These are phyloP conservation scores for Xestia c-nigrum DNA, from an alignment of 2,888 invertebrate species.

Conservation along the genomic window DNA sequence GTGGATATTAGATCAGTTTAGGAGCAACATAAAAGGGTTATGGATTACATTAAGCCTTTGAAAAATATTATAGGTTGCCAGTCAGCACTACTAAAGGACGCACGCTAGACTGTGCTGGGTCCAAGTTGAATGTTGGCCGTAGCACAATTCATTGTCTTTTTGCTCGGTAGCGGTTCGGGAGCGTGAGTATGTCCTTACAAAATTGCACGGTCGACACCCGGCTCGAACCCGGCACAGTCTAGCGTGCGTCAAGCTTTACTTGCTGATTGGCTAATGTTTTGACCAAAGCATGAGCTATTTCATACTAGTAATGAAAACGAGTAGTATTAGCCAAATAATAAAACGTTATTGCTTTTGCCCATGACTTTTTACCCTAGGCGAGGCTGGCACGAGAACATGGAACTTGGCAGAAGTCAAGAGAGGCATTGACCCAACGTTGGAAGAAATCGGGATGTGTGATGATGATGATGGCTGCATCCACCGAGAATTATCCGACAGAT, in stretches of 20 bases:
- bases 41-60: slow-evolving; percentile 11
- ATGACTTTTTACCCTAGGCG: neutral
- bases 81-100: neutral
- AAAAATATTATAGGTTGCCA: neutral
- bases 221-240: no score
- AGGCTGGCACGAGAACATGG: neutral
- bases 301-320: neutral
- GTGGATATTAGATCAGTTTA: slow-evolving; percentile 40
- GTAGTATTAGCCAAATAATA: neutral
- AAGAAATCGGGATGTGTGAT: neutral
- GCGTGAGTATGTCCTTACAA: no score
- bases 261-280: neutral
- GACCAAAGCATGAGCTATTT: neutral
- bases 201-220: no score
- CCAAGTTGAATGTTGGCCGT: no score
- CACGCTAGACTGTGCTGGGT: no score
- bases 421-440: neutral
- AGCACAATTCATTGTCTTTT: no score
- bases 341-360: neutral
- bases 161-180: no score
- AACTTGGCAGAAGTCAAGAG: neutral
- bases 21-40: slow-evolving; percentile 11
- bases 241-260: neutral
- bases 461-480: neutral
- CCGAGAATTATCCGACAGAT: neutral